Evolutionary conservation across 35 echinoderm and acorn worm genomes (phyloP), one percentile per base, ranked within the genome.

Genomic region (Acanthaster planci): DNA sequence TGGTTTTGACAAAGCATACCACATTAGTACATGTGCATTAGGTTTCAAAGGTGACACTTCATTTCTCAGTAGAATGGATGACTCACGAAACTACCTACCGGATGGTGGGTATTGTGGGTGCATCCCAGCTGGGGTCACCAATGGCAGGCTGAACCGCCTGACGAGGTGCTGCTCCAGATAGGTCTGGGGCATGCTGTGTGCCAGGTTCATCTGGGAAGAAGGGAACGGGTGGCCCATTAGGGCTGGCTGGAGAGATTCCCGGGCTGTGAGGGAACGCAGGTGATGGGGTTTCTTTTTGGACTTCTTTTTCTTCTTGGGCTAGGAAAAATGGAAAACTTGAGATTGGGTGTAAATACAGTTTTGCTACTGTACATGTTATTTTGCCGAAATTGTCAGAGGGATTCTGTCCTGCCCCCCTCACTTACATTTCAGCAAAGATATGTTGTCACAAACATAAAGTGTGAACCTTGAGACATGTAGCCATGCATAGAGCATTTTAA

Each of bases 91-190:
- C 42, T 47, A 72, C 64, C 15, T 72, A 72, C 64, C 64, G 10
- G 29, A 1, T 35, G 23, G 21, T 27, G 64, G 64, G 64, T 72
- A 72, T 34, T 72, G 22, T 8, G 51, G 52, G 38, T 83, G 56
- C 53, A 60, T 60, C 10, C 80, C 80, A 36, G 56, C 38, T 36
- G 39, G 39, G 38, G 55, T 38, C 1, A 52, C 59, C 34, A 60
- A 77, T 16, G 84, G 89, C 35, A 95, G 57, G 75, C 93, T 95
- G 42, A 86, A 97, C 26, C 94, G 56, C 79, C 91, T 58, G 1
- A 97, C 94, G 8, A 97, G 86, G 47, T 97, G 94, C 84, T 97
- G 94, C 60, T 97, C 94, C 38, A 97, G 67, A 75, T 89, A 97
- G 8, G 94, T 97, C 84, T 97, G 76, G 40, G 93, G 85, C 29